phyloP scores from a whole-genome alignment of 2,113 vertebrate species.

The Carassius gibelio region DNA sequence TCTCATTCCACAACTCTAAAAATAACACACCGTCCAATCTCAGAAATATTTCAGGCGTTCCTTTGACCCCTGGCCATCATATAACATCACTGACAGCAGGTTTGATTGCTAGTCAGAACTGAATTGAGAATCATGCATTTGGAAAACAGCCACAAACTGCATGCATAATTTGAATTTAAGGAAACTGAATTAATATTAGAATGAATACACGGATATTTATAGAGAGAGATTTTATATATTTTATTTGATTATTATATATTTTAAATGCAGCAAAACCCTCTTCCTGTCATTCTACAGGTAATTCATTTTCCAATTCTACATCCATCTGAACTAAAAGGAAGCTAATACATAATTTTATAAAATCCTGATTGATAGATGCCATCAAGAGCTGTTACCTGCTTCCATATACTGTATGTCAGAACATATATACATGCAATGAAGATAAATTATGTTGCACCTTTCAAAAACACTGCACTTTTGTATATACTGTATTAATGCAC shows the following conservation, averaged over 20 bases:
- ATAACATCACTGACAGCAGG: conserved; percentile 66
- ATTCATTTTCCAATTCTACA: neutral
- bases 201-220: too few species aligned
- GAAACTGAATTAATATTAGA: neutral
- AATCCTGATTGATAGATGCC: neutral
- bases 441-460: neutral
- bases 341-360: neutral
- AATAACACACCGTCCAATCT: conserved; percentile 76
- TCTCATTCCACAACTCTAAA: conserved; percentile 75
- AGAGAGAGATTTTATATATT: neutral
- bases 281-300: neutral
- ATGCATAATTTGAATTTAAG: neutral
- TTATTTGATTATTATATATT: neutral
- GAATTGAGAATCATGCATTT: neutral
- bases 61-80: conserved; percentile 71
- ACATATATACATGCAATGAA: conserved; percentile 10
- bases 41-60: conserved; percentile 73
- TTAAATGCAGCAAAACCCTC: neutral
- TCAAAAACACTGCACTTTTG: neutral
- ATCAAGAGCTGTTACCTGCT: neutral
- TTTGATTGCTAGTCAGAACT: conserved; percentile 44
- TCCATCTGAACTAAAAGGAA: neutral
- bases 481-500: neutral
- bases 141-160: neutral
- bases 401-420: neutral